A percentile compares a stretch with the other conserved stretches of the same genome.
phyloP scores from a whole-genome alignment of 2,888 invertebrate species.

The Copidosoma aretas region DNA sequence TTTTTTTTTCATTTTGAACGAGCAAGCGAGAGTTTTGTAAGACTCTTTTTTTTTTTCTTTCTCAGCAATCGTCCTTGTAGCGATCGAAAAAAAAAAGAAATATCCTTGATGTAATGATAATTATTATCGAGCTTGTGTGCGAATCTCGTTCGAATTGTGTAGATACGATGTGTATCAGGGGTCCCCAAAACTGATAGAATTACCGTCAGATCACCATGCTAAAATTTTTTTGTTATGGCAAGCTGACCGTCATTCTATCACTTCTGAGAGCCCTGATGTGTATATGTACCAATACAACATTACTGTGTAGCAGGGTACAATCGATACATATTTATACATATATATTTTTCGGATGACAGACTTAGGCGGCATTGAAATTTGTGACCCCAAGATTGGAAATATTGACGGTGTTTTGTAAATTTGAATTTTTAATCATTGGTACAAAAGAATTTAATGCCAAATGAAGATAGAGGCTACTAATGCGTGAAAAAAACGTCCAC shows the following conservation, averaged over 20 bases:
- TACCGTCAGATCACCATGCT: too few species aligned
- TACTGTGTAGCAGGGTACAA: constrained; percentile 38
- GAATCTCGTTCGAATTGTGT: not conserved
- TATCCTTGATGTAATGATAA: too few species aligned
- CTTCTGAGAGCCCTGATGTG: too few species aligned
- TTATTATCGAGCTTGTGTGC: constrained; percentile 17
- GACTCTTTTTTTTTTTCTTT: constrained; percentile 14
- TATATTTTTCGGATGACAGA: too few species aligned
- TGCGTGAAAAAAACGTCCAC: constrained; percentile 16
- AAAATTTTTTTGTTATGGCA: too few species aligned
- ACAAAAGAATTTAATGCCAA: constrained; percentile 32
- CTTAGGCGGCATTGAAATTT: constrained; percentile 25
- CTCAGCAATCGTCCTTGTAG: too few species aligned
- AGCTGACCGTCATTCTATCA: too few species aligned
- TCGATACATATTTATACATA: too few species aligned
- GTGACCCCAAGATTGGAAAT: constrained; percentile 6
- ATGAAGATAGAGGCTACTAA: not conserved
- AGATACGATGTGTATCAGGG: too few species aligned
- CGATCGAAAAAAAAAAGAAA: too few species aligned
- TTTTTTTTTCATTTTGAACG: not conserved
- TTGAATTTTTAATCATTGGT: constrained; percentile 30
- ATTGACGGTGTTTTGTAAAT: constrained; percentile 24
- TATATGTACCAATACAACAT: constrained; percentile 27
- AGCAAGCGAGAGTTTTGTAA: too few species aligned
- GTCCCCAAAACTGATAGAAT: too few species aligned